Evolutionary conservation across 1,140 invertebrate species (phyloP).

Genomic region (Aphaenogaster floridana): DNA sequence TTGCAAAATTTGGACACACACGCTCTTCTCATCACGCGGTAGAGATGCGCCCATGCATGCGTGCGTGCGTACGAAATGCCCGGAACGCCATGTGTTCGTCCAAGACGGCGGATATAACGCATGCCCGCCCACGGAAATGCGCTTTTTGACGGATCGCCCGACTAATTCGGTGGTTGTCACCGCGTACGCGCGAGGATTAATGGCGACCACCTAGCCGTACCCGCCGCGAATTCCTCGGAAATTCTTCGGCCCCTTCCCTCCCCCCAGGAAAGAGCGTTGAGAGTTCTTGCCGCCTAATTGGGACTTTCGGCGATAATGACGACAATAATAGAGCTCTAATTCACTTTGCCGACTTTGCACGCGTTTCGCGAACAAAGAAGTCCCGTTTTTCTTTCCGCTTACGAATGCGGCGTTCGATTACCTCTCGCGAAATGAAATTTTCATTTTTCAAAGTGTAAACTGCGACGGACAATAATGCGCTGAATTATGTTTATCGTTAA

Average conservation of each 20-base stretch:
- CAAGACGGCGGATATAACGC: constrained; percentile 68
- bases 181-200: constrained; percentile 68
- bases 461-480: background rate
- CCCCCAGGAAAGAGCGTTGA: constrained; percentile 12
- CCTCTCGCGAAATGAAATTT: background rate
- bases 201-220: constrained; percentile 73
- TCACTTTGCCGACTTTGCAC: constrained; percentile 41
- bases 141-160: constrained; percentile 76
- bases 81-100: constrained; percentile 57
- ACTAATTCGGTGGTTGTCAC: constrained; percentile 78
- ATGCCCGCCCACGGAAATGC: constrained; percentile 73
- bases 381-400: background rate
- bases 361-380: background rate
- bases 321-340: constrained; percentile 66
- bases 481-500: constrained; percentile 9
- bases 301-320: constrained; percentile 55
- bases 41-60: constrained; percentile 1
- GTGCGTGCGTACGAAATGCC: constrained; percentile 42
- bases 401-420: background rate
- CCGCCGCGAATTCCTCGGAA: constrained; percentile 68
- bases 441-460: background rate
- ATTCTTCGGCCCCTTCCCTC: constrained; percentile 43
- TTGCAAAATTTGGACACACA: background rate
- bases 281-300: constrained; percentile 62
- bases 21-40: background rate